phyloP scores from a whole-genome alignment of 2,113 vertebrate species.

The Cnemophilus loriae region DNA sequence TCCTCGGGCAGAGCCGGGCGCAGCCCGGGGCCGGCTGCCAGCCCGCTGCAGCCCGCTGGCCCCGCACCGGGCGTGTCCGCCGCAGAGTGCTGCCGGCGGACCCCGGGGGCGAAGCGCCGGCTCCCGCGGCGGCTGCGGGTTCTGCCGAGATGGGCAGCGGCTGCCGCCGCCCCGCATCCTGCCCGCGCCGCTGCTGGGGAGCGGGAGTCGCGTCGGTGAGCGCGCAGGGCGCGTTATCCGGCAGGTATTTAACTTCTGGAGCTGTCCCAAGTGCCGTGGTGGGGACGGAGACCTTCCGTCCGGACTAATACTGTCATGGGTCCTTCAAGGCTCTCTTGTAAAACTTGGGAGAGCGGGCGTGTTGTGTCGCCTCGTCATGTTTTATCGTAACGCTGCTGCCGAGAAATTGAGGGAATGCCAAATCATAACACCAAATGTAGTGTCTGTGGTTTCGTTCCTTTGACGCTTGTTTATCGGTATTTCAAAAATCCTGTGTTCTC shows the following conservation, averaged over 20 bases:
- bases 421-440: fast-evolving
- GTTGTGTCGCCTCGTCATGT: not conserved
- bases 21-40: not conserved
- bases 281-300: not conserved
- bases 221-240: not conserved
- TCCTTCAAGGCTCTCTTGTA: not conserved
- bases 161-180: not conserved
- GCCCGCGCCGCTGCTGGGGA: not conserved
- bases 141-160: not conserved
- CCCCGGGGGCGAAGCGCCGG: not conserved
- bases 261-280: not conserved
- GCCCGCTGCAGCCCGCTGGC: not conserved
- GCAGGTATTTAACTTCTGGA: not conserved
- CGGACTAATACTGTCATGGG: fast-evolving
- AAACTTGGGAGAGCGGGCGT: not conserved
- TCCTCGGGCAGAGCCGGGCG: not conserved
- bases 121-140: not conserved
- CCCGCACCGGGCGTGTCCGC: not conserved
- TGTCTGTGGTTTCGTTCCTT: not conserved
- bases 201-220: not conserved
- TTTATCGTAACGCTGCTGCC: not conserved
- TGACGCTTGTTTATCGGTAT: not conserved
- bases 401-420: not conserved
- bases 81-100: not conserved
- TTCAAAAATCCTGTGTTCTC: not conserved